These are phyloP conservation scores for Oryzias dopingdopingensis DNA, from an alignment of 2,797 vertebrate species.

Conservation along the genomic window DNA sequence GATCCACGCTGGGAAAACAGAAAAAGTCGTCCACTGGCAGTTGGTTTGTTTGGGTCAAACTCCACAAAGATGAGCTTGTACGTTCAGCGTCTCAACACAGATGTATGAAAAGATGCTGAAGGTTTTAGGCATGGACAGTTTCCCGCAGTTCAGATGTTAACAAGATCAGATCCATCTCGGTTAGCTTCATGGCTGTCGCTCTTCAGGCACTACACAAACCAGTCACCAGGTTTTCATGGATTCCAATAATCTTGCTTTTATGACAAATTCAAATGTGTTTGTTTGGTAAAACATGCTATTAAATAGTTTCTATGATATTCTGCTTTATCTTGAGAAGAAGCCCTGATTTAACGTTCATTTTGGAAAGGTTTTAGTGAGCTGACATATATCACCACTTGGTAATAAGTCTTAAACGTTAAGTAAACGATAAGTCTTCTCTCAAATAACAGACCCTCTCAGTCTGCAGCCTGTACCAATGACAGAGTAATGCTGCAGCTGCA, in stretches of 20 bases:
- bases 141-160: slow-evolving; percentile 13
- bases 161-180: slow-evolving; percentile 9
- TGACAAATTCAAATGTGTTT: slow-evolving; percentile 39
- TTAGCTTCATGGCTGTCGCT: slow-evolving; percentile 4
- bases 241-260: background rate
- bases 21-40: slow-evolving; percentile 47
- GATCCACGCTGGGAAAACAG: slow-evolving; percentile 17
- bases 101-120: slow-evolving; percentile 27
- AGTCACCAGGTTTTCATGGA: background rate
- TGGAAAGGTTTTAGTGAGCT: slow-evolving; percentile 26
- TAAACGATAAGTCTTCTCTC: slow-evolving; percentile 1
- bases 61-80: slow-evolving; percentile 24
- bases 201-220: slow-evolving; percentile 20
- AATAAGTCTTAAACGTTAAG: slow-evolving; percentile 13
- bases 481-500: slow-evolving; percentile 39
- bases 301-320: slow-evolving; percentile 37
- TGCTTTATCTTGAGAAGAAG: slow-evolving; percentile 43
- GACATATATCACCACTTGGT: slow-evolving; percentile 31
- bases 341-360: slow-evolving; percentile 3
- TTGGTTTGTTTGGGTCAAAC: slow-evolving; percentile 25
- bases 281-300: slow-evolving; percentile 65
- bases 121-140: slow-evolving; percentile 22
- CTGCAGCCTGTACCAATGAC: slow-evolving; percentile 39
- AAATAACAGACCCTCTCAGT: slow-evolving; percentile 26
- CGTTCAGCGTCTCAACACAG: slow-evolving; percentile 16